Base-by-base conservation (phyloP, 2,797 vertebrate genomes). In the Enteromius treurensis region DNA sequence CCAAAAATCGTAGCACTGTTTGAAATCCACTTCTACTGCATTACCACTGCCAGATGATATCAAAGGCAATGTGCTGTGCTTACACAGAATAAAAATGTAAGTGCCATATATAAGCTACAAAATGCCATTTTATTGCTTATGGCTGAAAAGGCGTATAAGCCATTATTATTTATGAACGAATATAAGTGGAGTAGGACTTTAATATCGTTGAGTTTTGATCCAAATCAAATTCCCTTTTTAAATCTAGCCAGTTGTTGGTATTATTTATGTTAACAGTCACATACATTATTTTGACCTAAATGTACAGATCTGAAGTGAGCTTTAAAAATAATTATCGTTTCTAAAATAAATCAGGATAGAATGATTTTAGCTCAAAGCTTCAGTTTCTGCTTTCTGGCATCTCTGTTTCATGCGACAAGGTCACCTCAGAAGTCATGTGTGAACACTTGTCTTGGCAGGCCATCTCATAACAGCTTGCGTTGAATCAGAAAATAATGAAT, bases 1-100 rank as follows among this genome's bases (percentile, higher is more conserved):
- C 75, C 79, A 81, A 86, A 87, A 88, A 88, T 77, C 81, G 86
- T 74, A 81, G 71, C 73, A 55, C 55, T 78, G 78, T 75, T 76
- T 82, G 74, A 71, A 79, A 81, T 75, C 55, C 85, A 80, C 85
- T 81, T 84, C 83, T 68, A 47, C 64, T 81, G 78, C 85, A 85
- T 81, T 73, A 84, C 49, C 81, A 71, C 51, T 67, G 80, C 80
- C 80, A 85, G 79, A 71, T 81, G 62, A 85, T 77, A 77, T 60
- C 73, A 75, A 76, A 69, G 23, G 53, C 21, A 77, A 62, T 62
- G 37, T 64, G 23, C 73, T 85, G 17, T 40, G 80, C 58, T 75
- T 75, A 65, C 42, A 81, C 45, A n/a, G 73, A 82, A 68, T 82
- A 76, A 76, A 76, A 68, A 67, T 76, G 6, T 68, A 82, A 82